A percentile compares a stretch with the other conserved stretches of the same genome.
phyloP scores from a whole-genome alignment of 2,888 invertebrate genomes.

The Hemaris fuciformis region DNA sequence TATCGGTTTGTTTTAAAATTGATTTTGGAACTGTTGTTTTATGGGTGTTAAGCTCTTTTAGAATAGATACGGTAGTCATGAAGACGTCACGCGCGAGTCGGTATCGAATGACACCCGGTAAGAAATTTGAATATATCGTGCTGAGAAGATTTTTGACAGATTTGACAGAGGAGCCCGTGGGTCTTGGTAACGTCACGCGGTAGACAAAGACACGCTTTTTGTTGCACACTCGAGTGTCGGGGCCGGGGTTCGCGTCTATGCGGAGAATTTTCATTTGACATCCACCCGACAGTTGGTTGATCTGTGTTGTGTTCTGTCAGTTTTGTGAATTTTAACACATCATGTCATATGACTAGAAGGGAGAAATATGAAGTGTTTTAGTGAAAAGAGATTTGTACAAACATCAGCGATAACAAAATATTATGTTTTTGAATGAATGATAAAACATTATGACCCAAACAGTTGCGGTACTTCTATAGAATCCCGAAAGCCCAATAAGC shows the following conservation, averaged over 20 bases:
- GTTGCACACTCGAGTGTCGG: conserved; percentile 39
- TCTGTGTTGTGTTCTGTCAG: background rate
- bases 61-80: conserved; percentile 45
- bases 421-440: too few relatives aligned
- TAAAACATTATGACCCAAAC: too few relatives aligned
- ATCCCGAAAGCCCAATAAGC: too few relatives aligned
- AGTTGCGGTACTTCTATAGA: too few relatives aligned
- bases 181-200: conserved; percentile 37
- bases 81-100: conserved; percentile 66
- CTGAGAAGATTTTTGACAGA: conserved; percentile 73
- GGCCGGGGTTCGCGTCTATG: conserved; percentile 19
- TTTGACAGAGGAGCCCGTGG: conserved; percentile 49
- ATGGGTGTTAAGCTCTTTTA: conserved; percentile 33
- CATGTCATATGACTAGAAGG: background rate
- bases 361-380: background rate
- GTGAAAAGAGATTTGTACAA: background rate
- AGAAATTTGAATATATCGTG: conserved; percentile 70
- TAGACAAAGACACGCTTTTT: conserved; percentile 52
- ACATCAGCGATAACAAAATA: background rate
- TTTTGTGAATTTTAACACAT: background rate
- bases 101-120: conserved; percentile 72
- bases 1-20: conserved; percentile 20
- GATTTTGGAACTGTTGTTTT: conserved; percentile 22
- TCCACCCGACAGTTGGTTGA: conserved; percentile 29
- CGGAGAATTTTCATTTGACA: conserved; percentile 17